phyloP scores from a whole-genome alignment of 2,888 invertebrate genomes.

The Drosophila ustulata region DNA sequence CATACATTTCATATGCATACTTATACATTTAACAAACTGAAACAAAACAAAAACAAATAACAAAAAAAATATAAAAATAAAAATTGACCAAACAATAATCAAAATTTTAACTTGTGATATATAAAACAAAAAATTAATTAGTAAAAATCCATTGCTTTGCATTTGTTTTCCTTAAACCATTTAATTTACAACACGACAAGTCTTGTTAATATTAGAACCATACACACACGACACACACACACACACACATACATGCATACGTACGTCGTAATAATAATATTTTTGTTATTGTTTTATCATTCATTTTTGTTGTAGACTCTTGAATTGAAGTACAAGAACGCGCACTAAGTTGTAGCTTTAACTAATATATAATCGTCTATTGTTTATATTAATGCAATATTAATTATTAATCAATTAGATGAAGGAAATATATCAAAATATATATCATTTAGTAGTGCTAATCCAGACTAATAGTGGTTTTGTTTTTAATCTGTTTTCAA shows the following conservation, averaged over 20 bases:
- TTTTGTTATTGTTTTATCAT: slow-evolving; percentile 60
- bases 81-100: slow-evolving; percentile 83
- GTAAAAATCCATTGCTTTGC: slow-evolving; percentile 56
- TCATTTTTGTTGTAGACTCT: slow-evolving; percentile 54
- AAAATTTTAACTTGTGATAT: slow-evolving; percentile 84
- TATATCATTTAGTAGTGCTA: slow-evolving; percentile 43
- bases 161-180: slow-evolving; percentile 40
- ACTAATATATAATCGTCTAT: slow-evolving; percentile 62
- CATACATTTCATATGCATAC: slow-evolving; percentile 44
- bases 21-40: slow-evolving; percentile 43
- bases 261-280: slow-evolving; percentile 8
- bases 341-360: slow-evolving; percentile 79
- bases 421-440: slow-evolving; percentile 31
- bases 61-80: slow-evolving; percentile 38
- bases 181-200: slow-evolving; percentile 27
- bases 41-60: slow-evolving; percentile 38
- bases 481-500: slow-evolving; percentile 57
- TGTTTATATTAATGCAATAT: slow-evolving; percentile 57
- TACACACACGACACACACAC: not conserved
- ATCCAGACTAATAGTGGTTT: slow-evolving; percentile 51
- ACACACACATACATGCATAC: slow-evolving; percentile 12
- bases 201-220: slow-evolving; percentile 47
- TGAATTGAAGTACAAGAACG: slow-evolving; percentile 73
- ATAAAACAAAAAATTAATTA: slow-evolving; percentile 65
- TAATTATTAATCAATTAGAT: slow-evolving; percentile 50